Conservation (phyloP, 2,797 vertebrate genomes). For the Arnoldichthys spilopterus region DNA sequence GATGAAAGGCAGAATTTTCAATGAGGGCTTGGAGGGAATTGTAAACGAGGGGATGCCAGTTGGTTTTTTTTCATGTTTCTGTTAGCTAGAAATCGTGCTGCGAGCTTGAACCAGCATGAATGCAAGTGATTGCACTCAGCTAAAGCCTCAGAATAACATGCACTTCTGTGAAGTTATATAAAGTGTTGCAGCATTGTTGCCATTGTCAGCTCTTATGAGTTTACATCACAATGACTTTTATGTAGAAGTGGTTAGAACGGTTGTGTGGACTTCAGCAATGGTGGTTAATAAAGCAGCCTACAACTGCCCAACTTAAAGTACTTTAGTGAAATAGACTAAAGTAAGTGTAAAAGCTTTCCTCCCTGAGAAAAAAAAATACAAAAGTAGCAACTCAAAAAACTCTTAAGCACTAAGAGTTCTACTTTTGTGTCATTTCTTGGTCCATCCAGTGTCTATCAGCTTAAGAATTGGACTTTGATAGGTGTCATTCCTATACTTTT, state of each 20-base stretch:
- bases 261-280: neutral
- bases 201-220: neutral
- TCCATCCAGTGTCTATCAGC: neutral
- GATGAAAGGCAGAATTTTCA: constrained; percentile 9
- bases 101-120: neutral
- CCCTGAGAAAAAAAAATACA: neutral
- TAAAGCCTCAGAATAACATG: neutral
- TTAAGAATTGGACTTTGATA: neutral
- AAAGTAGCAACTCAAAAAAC: neutral
- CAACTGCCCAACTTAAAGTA: neutral
- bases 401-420: too few species aligned
- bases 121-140: neutral
- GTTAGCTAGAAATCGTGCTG: neutral
- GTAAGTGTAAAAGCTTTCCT: neutral
- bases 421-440: neutral
- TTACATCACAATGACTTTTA: neutral
- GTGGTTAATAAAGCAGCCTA: neutral
- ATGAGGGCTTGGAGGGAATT: neutral
- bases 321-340: neutral
- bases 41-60: neutral
- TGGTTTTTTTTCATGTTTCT: neutral
- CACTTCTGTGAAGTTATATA: neutral
- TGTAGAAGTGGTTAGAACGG: too few species aligned
- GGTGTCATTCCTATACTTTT: neutral
- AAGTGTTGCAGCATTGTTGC: neutral